phyloP scores from a whole-genome alignment of 2,888 invertebrate genomes.

The Isoperla grammatica region DNA sequence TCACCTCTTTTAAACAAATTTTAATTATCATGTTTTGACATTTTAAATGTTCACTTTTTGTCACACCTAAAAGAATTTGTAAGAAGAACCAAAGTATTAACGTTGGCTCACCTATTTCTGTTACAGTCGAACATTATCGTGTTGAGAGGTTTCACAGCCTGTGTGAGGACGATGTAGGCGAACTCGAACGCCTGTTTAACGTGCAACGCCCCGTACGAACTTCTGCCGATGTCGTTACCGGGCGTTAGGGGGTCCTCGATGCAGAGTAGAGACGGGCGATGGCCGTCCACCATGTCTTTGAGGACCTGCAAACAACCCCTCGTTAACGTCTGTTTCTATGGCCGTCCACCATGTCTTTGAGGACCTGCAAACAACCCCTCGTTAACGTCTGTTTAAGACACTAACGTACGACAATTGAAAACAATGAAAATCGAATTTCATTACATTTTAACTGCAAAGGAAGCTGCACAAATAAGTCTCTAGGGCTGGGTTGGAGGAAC shows the following conservation, averaged over 20 bases:
- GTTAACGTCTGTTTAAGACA: too few relatives aligned
- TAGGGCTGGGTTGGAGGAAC: too few relatives aligned
- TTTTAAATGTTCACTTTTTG: not conserved
- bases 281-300: slow-evolving; percentile 90
- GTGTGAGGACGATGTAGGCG: slow-evolving; percentile 80
- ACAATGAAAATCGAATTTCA: too few relatives aligned
- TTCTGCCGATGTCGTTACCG: slow-evolving; percentile 96
- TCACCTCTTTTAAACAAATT: not conserved
- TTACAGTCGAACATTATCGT: slow-evolving; percentile 22
- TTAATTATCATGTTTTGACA: not conserved
- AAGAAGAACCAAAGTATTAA: too few relatives aligned
- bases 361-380: slow-evolving; percentile 48
- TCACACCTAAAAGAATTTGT: not conserved
- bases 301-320: slow-evolving; percentile 51
- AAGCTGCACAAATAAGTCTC: too few relatives aligned
- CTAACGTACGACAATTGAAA: too few relatives aligned
- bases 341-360: slow-evolving; percentile 90
- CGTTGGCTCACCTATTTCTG: slow-evolving; percentile 1
- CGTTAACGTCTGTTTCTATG: slow-evolving; percentile 54
- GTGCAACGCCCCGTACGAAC: slow-evolving; percentile 89
- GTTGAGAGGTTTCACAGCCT: slow-evolving; percentile 58
- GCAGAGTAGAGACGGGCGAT: slow-evolving; percentile 88
- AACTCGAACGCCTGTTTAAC: slow-evolving; percentile 94
- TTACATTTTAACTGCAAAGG: too few relatives aligned
- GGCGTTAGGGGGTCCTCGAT: slow-evolving; percentile 97